Base-by-base conservation (phyloP, 2,797 vertebrate genomes). In the Euthynnus affinis region DNA sequence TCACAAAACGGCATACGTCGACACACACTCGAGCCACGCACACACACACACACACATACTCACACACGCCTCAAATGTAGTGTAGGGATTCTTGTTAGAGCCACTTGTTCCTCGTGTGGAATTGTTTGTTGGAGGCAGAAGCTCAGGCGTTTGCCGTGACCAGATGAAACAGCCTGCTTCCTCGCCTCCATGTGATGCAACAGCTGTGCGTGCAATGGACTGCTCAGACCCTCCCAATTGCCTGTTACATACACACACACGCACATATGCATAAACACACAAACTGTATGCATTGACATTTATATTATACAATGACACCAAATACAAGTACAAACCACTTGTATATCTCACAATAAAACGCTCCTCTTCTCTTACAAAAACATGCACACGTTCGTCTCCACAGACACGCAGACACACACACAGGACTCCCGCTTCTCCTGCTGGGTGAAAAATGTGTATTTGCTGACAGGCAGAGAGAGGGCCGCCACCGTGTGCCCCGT, bases 381-480 rank as follows among this genome's bases (percentile, higher is more conserved):
- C 56, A 74, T 29, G 59, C 58, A 73, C 59, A 64, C 12, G 42
- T 62, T 85, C 32, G 57, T 49, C 48, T 85, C 62, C 58, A 57
- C 56, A 74, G 67, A 80, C 61, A 76, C 60, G 29, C 61, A 74
- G 57, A 71, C 72, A 71, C 34, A 78, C 69, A 76, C 37, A 37
- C 76, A 74, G 93, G 94, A 95, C 91, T 94, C 94, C 95, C 90
- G 94, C 93, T 95, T 90, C 83, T 94, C 95, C 95, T 94, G 94
- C 96, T 82, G 95, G 95, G 96, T 96, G 96, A 97, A 96, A 96
- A 96, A 97, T 96, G 95, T 95, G 94, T 96, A 96, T 97, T 96
- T 96, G 95, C 96, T 94, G 94, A 96, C 95, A 96, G 94, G 87
- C 87, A 84, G 95, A 96, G 96, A 92, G 95, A 95, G 93, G 95